phyloP scores from a whole-genome alignment of 1,140 invertebrate species.

The Monochamus saltuarius region DNA sequence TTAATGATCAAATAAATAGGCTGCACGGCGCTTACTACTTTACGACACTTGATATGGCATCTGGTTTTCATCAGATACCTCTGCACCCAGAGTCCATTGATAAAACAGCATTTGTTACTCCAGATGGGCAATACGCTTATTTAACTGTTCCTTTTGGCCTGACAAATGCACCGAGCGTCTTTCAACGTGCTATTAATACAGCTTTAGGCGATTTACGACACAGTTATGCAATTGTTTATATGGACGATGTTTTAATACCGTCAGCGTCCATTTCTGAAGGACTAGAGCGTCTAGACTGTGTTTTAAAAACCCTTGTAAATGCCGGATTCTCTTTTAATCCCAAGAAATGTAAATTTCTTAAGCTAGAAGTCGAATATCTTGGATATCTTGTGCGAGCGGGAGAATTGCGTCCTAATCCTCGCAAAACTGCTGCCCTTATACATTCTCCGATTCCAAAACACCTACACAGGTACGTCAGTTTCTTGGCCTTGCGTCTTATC shows the following conservation, averaged over 20 bases:
- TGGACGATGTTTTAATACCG: slow-evolving; percentile 31
- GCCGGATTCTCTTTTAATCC: too few species aligned
- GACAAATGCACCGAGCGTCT: slow-evolving; percentile 40
- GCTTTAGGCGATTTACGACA: slow-evolving; percentile 12
- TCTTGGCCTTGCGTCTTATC: slow-evolving; percentile 27
- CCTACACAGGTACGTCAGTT: too few species aligned
- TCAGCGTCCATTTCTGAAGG: slow-evolving; percentile 15
- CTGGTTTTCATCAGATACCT: slow-evolving; percentile 38
- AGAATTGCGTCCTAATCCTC: slow-evolving; percentile 1
- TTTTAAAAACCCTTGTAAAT: slow-evolving; percentile 7
- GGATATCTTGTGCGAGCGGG: slow-evolving; percentile 21
- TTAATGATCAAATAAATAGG: slow-evolving; percentile 34
- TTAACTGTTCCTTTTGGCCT: slow-evolving; percentile 40
- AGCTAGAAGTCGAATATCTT: slow-evolving; percentile 15
- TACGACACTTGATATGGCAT: slow-evolving; percentile 36
- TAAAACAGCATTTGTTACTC: slow-evolving; percentile 36
- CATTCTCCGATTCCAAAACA: too few species aligned
- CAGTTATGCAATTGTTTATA: slow-evolving; percentile 23
- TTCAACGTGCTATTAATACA: slow-evolving; percentile 30
- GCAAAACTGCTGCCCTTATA: too few species aligned
- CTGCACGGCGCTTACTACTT: slow-evolving; percentile 33
- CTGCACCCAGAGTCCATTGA: slow-evolving; percentile 44
- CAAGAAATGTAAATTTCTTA: too few species aligned
- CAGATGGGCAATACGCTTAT: slow-evolving; percentile 40
- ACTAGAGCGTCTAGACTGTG: slow-evolving; percentile 18